phyloP scores from a whole-genome alignment of 1,140 invertebrate genomes.

The Bombyx mandarina region DNA sequence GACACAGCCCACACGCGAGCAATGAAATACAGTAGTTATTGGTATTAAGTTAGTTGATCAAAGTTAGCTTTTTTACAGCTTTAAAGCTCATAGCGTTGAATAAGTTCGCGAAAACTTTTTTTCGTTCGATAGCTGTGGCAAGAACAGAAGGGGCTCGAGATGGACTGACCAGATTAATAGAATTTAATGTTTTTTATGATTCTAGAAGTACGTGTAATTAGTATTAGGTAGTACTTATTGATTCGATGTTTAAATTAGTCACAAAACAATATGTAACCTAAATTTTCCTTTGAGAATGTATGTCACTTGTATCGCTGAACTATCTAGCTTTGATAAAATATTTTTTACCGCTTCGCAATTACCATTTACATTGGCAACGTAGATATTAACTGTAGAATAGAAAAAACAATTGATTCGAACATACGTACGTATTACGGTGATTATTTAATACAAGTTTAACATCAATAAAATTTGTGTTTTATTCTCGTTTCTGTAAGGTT shows the following conservation, averaged over 20 bases:
- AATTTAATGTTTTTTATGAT: constrained; percentile 55
- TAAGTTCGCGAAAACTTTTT: too few species aligned
- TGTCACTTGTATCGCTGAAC: too few species aligned
- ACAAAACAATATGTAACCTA: not conserved
- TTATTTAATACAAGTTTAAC: constrained; percentile 31
- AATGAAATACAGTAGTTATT: too few species aligned
- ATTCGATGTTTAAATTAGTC: constrained; percentile 35
- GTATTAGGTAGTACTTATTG: constrained; percentile 44
- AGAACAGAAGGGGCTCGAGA: constrained; percentile 27
- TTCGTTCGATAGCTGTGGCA: constrained; percentile 3
- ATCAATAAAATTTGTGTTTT: constrained; percentile 21
- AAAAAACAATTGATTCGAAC: too few species aligned
- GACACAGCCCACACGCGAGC: too few species aligned
- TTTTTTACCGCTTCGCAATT: constrained; percentile 3
- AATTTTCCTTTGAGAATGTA: too few species aligned
- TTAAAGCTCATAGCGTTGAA: too few species aligned
- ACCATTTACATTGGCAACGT: too few species aligned
- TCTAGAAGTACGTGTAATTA: constrained; percentile 38
- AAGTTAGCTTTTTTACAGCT: too few species aligned
- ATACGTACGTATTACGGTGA: constrained; percentile 16
- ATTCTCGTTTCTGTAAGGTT: constrained; percentile 8
- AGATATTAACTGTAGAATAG: too few species aligned
- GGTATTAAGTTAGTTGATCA: too few species aligned
- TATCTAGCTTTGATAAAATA: not conserved
- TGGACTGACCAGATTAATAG: constrained; percentile 51